A percentile compares a stretch with the other conserved stretches of the same genome.
Evolutionary conservation across 2,113 vertebrate species (phyloP).

Genomic region (Trichomycterus rosablanca): DNA sequence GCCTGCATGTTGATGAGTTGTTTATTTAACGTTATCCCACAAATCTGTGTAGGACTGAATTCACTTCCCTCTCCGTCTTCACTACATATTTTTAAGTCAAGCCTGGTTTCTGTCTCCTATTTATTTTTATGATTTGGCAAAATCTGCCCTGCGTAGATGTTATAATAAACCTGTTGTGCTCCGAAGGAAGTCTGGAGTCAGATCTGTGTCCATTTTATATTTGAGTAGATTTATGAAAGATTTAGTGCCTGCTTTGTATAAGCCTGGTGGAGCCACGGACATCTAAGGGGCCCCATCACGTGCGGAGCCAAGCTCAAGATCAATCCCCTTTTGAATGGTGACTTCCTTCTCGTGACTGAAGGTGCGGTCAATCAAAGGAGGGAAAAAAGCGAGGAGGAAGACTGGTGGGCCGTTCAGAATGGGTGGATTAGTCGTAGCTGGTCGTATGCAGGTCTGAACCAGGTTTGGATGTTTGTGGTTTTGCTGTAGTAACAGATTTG

Average conservation of each 20-base stretch:
- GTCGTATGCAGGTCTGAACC: background rate
- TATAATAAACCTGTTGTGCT: too few species aligned
- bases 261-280: background rate
- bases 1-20: background rate
- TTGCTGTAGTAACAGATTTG: background rate
- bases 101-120: background rate
- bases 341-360: constrained; percentile 3
- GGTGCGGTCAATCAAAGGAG: constrained; percentile 38
- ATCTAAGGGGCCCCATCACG: background rate
- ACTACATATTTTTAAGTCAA: background rate
- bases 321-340: constrained; percentile 13
- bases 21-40: background rate
- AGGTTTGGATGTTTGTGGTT: background rate
- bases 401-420: constrained; percentile 9
- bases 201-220: too few species aligned
- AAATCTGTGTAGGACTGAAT: background rate
- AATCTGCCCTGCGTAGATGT: too few species aligned
- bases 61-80: constrained; percentile 1
- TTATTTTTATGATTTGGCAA: background rate
- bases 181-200: background rate
- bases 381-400: constrained; percentile 4
- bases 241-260: background rate
- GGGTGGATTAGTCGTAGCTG: background rate
- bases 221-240: constrained; percentile 4
- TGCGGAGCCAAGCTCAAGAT: background rate